Evolutionary conservation across 1,140 invertebrate genomes (phyloP), one percentile per base, ranked within the genome.

Genomic region (Eupristina koningsbergeri): DNA sequence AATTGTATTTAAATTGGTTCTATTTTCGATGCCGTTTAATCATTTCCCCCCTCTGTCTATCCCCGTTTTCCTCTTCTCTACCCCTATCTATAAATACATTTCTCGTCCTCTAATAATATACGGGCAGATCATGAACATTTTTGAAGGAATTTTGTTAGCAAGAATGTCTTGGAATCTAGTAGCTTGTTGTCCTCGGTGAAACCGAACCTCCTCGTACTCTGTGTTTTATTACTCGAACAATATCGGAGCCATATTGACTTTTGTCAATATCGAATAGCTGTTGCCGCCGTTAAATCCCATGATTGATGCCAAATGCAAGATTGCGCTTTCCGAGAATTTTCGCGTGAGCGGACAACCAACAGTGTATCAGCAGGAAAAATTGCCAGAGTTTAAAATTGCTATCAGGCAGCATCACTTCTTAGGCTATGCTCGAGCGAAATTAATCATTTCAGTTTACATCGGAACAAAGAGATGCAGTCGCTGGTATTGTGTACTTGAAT

Each of bases 281-380:
- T 39, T 61, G 29, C 39, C 36, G 34, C 71, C 80, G 39, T 61
- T 61, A 69, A 81, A 64, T 75, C 73, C 73, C 53, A 64, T 61
- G 69, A 75, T 64, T 75, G 41, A 81, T 81, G 80, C 73, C 80
- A 75, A 50, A 81, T 81, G 80, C 80, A 81, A 81, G 53, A 63
- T 75, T 81, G 80, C 80, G 36, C 53, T 81, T 81, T 75, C 26
- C 39, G 26, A 76, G 50, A 76, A 63, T 45, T 78, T 50, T n/a
- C 61, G 67, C 67, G 34, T 39, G 67, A 69, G 34, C 34, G 19
- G 41, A 26, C 39, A 41, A 41, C 19, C 36, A 41, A 71, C 39
- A 41, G 9, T 64, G 29, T n/a, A 50, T 41, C 15, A 47, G 22
- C 5, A 71, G 45, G 31, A 74, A 81, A 63, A 73, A 81, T 74